Conservation (phyloP, 1,140 invertebrate species). For the Macrotrachela quadricornifera region DNA sequence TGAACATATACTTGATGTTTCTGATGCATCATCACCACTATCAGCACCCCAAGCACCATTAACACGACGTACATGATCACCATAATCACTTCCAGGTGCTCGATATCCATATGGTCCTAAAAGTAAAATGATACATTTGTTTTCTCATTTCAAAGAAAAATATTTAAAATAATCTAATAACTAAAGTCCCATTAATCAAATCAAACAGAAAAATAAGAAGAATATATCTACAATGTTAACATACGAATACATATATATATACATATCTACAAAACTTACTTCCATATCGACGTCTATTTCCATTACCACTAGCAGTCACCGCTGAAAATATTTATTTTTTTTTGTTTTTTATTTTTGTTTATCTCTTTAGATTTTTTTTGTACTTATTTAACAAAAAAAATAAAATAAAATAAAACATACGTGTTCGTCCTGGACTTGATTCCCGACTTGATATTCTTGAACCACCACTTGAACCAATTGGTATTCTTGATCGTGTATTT, state of each 20-base stretch:
- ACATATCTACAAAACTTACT: background rate
- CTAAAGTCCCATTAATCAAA: background rate
- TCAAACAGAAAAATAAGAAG: background rate
- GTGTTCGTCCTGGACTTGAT: slow-evolving; percentile 9
- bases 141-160: background rate
- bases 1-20: slow-evolving; percentile 78
- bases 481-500: too few relatives aligned
- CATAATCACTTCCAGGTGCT: background rate
- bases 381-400: background rate
- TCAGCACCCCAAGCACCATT: background rate
- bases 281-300: background rate
- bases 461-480: too few relatives aligned
- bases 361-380: background rate
- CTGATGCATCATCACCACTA: slow-evolving; percentile 51
- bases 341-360: background rate
- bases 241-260: background rate
- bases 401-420: background rate
- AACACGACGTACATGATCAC: slow-evolving; percentile 39
- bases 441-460: slow-evolving; percentile 4
- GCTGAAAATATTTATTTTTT: background rate
- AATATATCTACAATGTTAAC: background rate
- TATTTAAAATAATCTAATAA: background rate
- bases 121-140: background rate
- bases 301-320: background rate
- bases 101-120: background rate